These are phyloP conservation scores for Rhynchonycteris naso DNA, from an alignment of 2,797 vertebrate species.

Conservation along the genomic window DNA sequence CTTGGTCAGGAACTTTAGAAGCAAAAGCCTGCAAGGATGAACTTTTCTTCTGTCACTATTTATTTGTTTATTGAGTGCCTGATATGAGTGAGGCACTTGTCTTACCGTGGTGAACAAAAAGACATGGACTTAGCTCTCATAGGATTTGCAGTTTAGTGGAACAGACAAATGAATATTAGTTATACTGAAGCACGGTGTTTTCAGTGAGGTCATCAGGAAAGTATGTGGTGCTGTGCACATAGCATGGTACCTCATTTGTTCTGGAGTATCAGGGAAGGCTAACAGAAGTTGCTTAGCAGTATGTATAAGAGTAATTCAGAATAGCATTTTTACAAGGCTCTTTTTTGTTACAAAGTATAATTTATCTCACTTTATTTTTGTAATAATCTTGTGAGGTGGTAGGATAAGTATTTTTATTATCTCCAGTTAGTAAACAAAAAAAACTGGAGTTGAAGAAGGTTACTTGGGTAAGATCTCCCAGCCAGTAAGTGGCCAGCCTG, in stretches of 20 bases:
- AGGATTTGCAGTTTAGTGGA: conserved; percentile 14
- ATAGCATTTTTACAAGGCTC: conserved; percentile 38
- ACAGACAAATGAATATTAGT: neutral
- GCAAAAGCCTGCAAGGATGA: neutral
- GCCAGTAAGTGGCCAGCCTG: neutral
- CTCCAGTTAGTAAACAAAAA: conserved; percentile 17
- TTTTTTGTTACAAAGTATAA: conserved; percentile 51
- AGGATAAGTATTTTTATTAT: conserved; percentile 55
- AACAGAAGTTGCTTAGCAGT: conserved; percentile 18
- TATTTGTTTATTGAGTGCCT: conserved; percentile 20
- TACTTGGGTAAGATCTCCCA: neutral
- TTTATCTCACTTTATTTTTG: conserved; percentile 43
- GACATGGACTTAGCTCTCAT: neutral
- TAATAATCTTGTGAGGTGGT: conserved; percentile 34
- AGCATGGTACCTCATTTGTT: conserved; percentile 36
- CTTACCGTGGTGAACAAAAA: neutral
- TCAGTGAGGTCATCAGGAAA: neutral
- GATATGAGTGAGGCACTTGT: neutral
- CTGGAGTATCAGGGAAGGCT: conserved; percentile 27
- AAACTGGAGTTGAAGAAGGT: conserved; percentile 37
- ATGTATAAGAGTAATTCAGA: conserved; percentile 41
- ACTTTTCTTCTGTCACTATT: conserved; percentile 33
- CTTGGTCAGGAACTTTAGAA: conserved; percentile 44
- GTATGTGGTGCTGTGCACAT: neutral
- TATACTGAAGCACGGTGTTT: neutral